Percentiles rank a stretch among this genome's conserved stretches.
phyloP scores from a whole-genome alignment of 1,140 invertebrate species.

The Trichogramma pretiosum region DNA sequence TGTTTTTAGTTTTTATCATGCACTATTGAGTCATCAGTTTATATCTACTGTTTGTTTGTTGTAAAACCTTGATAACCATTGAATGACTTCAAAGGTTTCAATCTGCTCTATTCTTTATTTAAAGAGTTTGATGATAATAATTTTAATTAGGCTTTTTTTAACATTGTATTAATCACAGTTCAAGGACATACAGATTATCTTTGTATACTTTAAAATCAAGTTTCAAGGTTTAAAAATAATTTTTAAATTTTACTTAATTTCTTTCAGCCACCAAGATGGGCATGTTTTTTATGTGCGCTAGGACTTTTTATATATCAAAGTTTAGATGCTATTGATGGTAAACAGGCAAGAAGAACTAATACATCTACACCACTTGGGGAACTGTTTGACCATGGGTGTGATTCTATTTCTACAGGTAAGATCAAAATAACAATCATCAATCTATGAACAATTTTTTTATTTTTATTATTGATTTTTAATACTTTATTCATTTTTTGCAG shows the following conservation, averaged over 20 bases:
- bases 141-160: too few relatives aligned
- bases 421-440: slow-evolving; percentile 4
- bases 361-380: slow-evolving; percentile 91
- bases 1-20: slow-evolving; percentile 10
- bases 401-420: slow-evolving; percentile 79
- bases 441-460: neutral
- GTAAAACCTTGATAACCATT: slow-evolving; percentile 5
- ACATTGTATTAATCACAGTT: too few relatives aligned
- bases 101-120: too few relatives aligned
- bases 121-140: too few relatives aligned
- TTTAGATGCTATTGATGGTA: slow-evolving; percentile 98
- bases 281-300: slow-evolving; percentile 81
- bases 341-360: slow-evolving; percentile 92
- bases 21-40: slow-evolving; percentile 5
- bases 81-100: neutral
- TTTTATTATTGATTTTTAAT: neutral
- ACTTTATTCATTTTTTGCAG: slow-evolving; percentile 44
- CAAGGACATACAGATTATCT: too few relatives aligned
- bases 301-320: slow-evolving; percentile 98
- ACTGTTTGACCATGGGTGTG: slow-evolving; percentile 99
- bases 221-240: too few relatives aligned
- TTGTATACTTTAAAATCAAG: too few relatives aligned
- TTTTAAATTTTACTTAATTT: too few relatives aligned
- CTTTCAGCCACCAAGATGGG: slow-evolving; percentile 78
- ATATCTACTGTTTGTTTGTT: neutral